Base-by-base conservation (phyloP, 2,113 vertebrate species). In the Pristiophorus japonicus region DNA sequence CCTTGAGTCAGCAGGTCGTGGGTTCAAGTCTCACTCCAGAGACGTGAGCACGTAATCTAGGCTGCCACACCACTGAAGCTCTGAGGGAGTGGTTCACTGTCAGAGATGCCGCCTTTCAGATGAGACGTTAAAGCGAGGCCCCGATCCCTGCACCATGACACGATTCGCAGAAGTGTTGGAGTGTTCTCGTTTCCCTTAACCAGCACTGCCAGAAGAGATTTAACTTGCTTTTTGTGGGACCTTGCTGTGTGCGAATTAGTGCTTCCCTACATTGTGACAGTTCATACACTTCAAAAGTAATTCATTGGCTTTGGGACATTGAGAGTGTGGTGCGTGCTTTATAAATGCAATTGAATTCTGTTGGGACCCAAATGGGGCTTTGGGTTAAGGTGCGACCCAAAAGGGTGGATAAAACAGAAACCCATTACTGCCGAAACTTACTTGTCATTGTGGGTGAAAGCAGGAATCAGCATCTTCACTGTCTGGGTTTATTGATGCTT, bases 91-190 rank as follows among this genome's bases (percentile, higher is more conserved):
- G 73, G 4, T 38, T 11, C 75, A 38, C 8, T 78, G 14, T 10
- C 10, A 11, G 59, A 59, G 63, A 10, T 65, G 63, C n/a, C 1
- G 2, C 38, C 75, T 12, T 78, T n/a, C 75, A 18, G 75, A 78
- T 78, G 14, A 38, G n/a, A 38, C 5, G 75, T 78, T 78, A 63
- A 62, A 95, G 96, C n/a, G 85, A 24, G 45, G 96, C 12, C 93
- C 34, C 91, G 96, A 95, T 96, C 42, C 2, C 90, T 1, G 8
- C 5, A 45, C 4, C 18, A 22, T 22, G 38, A 20, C 38, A 20
- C n/a, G 3, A 78, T 78, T 78, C 30, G 14, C 12, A n/a, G 34
- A 14, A 6, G 3, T 34, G 8, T 7, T 2, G 10, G 34, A 34
- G 73, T n/a, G 10, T 22, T 6, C 45, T 91, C 0, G 0, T 96